A percentile compares a stretch with the other conserved stretches of the same genome.
Evolutionary conservation across 37 sponge, comb jelly and placozoan species (phyloP).

Genomic region (Aphrocallistes beatrix): DNA sequence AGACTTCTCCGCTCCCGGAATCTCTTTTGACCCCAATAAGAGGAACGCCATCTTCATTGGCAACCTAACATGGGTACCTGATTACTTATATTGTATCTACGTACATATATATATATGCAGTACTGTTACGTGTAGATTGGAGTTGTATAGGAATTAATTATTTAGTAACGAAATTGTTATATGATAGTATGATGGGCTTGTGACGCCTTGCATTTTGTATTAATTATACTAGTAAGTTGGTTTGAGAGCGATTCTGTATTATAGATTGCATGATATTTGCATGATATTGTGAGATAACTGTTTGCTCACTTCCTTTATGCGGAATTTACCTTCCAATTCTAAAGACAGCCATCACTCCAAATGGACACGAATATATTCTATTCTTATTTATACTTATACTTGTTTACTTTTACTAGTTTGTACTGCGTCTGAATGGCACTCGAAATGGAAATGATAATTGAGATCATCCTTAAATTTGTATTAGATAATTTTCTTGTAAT

Average conservation of each 20-base stretch:
- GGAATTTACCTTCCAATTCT: not conserved
- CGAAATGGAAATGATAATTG: too few species aligned
- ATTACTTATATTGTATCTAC: not conserved
- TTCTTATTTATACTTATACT: not conserved
- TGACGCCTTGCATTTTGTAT: not conserved
- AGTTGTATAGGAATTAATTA: not conserved
- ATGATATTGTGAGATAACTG: not conserved
- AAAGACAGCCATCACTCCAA: slow-evolving; percentile 5
- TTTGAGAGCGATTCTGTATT: not conserved
- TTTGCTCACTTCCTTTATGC: not conserved
- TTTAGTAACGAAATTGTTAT: not conserved
- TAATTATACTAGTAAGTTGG: not conserved
- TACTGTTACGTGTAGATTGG: too few species aligned
- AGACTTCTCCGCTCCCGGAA: slow-evolving; percentile 16
- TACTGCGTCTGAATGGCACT: too few species aligned
- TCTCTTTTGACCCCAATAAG: slow-evolving; percentile 73
- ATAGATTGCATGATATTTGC: not conserved
- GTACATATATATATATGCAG: too few species aligned
- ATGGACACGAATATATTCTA: not conserved
- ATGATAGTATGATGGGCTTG: not conserved
- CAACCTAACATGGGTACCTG: slow-evolving; percentile 82
- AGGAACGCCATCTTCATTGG: slow-evolving; percentile 80
- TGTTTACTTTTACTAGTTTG: too few species aligned
- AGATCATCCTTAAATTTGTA: not conserved
- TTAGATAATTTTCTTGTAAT: not conserved